phyloP scores from a whole-genome alignment of 2,888 invertebrate species.

The Luperina testacea region DNA sequence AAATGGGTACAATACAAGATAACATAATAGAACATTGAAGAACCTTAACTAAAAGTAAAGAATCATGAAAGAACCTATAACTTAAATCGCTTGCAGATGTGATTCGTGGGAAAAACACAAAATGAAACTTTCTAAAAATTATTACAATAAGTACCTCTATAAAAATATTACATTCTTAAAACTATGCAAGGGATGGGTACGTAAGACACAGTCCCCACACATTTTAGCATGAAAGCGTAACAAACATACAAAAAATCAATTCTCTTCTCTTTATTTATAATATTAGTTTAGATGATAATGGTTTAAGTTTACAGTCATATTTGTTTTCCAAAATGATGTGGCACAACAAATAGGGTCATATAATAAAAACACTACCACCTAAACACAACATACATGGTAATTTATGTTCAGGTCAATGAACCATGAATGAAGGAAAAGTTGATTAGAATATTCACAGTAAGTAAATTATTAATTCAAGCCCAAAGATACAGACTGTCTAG shows the following conservation, averaged over 20 bases:
- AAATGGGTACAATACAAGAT: no score
- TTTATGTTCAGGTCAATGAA: conserved; percentile 23
- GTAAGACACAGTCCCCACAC: no score
- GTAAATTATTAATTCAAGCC: neutral
- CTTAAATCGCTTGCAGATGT: no score
- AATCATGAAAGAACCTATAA: no score
- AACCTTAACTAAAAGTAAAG: no score
- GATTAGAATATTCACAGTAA: neutral
- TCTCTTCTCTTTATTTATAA: no score
- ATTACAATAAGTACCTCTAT: no score
- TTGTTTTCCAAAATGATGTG: neutral
- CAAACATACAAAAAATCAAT: neutral
- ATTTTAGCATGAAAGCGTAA: neutral
- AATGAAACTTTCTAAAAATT: no score
- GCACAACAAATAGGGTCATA: neutral
- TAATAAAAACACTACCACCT: neutral
- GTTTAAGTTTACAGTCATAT: neutral
- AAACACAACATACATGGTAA: neutral
- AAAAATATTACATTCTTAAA: no score
- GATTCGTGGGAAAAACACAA: no score
- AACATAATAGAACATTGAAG: no score
- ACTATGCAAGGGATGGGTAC: no score
- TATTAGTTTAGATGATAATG: neutral
- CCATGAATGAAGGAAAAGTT: conserved; percentile 6
- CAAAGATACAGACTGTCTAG: neutral